Conservation (phyloP, 2,888 invertebrate genomes). For the Phyllotreta cruciferae region DNA sequence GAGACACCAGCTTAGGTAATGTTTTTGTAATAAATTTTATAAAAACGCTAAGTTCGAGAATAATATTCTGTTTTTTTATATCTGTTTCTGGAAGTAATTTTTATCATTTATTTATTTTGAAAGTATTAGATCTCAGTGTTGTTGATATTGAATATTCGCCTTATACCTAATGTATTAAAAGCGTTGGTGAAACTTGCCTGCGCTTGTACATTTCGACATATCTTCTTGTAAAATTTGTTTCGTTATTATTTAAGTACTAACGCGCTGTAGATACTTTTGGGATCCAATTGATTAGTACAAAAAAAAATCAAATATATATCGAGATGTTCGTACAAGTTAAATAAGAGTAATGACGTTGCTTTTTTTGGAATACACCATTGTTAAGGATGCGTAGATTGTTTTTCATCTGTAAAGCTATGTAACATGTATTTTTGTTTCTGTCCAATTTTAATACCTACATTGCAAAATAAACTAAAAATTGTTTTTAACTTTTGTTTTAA, state of each 20-base stretch:
- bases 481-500: background rate
- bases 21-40: constrained; percentile 13
- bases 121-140: too few species aligned
- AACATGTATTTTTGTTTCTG: background rate
- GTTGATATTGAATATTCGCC: too few species aligned
- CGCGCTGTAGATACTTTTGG: background rate
- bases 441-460: constrained; percentile 6
- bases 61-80: background rate
- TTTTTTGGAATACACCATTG: too few species aligned
- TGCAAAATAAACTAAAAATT: constrained; percentile 8
- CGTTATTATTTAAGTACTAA: background rate
- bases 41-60: background rate
- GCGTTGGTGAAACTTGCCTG: too few species aligned
- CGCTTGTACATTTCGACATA: too few species aligned
- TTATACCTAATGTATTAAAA: too few species aligned
- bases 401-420: background rate
- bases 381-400: background rate
- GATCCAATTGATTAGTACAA: constrained; percentile 6
- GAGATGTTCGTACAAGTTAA: too few species aligned
- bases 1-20: constrained; percentile 5
- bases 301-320: background rate
- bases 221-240: background rate
- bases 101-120: too few species aligned
- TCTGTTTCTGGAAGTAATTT: background rate
- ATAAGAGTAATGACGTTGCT: too few species aligned